phyloP scores from a whole-genome alignment of 2,797 vertebrate species.

The Chaetophractus vellerosus region DNA sequence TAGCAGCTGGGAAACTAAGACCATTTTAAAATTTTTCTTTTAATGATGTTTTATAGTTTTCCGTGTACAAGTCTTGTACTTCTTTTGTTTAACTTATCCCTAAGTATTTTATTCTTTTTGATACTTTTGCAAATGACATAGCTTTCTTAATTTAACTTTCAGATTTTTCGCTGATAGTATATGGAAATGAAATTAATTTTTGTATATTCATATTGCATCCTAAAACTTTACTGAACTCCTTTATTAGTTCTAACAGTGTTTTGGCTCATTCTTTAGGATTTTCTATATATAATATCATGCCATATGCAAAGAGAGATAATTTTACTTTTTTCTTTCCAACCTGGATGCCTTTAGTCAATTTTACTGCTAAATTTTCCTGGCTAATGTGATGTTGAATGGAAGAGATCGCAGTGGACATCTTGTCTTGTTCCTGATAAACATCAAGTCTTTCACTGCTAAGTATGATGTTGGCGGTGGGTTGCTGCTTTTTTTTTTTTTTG shows the following conservation, averaged over 20 bases:
- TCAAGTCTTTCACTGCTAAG: not conserved
- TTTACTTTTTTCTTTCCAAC: not conserved
- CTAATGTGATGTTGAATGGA: not conserved
- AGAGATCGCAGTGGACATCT: not conserved
- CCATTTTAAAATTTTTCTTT: too few species aligned
- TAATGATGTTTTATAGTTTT: too few species aligned
- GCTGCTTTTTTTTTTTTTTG: not conserved
- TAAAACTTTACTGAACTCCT: not conserved
- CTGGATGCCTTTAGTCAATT: not conserved
- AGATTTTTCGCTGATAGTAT: not conserved
- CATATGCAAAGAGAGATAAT: not conserved
- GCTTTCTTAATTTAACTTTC: not conserved
- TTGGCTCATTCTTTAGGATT: not conserved
- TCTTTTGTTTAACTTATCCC: not conserved
- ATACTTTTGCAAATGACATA: not conserved
- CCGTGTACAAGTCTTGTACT: too few species aligned
- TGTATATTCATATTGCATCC: not conserved
- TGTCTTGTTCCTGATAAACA: not conserved
- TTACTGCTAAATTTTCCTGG: not conserved
- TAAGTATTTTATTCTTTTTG: not conserved
- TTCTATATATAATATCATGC: not conserved
- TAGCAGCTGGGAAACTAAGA: too few species aligned
- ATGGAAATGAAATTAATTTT: not conserved
- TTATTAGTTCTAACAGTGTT: not conserved
- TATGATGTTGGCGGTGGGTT: not conserved